These are phyloP conservation scores for Brachionus rotundiformis DNA, from an alignment of 1,140 invertebrate species.

Conservation along the genomic window DNA sequence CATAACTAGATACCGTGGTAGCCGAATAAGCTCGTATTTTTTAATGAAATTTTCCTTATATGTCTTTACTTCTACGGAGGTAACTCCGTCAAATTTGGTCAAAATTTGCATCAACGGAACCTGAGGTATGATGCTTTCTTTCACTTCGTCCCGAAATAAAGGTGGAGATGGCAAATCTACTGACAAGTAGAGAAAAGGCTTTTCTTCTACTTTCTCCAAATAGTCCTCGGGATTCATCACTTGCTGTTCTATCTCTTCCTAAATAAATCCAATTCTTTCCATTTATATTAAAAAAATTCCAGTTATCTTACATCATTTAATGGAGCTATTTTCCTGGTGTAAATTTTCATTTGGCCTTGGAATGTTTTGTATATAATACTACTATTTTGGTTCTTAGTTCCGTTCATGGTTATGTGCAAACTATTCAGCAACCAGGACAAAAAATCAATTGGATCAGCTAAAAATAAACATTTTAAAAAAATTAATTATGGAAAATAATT, in stretches of 20 bases:
- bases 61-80: conserved; percentile 97
- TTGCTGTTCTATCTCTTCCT: conserved; percentile 80
- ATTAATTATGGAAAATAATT: not conserved
- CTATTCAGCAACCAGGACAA: conserved; percentile 93
- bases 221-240: conserved; percentile 81
- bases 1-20: conserved; percentile 95
- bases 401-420: conserved; percentile 75
- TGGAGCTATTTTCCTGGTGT: conserved; percentile 87
- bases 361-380: conserved; percentile 90
- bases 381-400: conserved; percentile 61
- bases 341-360: conserved; percentile 90
- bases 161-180: conserved; percentile 94
- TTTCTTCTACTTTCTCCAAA: conserved; percentile 59
- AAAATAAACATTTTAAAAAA: conserved; percentile 50
- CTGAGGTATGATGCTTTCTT: conserved; percentile 98
- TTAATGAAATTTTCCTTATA: conserved; percentile 98
- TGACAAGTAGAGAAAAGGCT: conserved; percentile 76
- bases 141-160: conserved; percentile 91
- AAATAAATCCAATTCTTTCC: conserved; percentile 53
- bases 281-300: not conserved
- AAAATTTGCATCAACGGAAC: conserved; percentile 88
- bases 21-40: conserved; percentile 86
- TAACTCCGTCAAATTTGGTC: conserved; percentile 90
- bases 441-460: conserved; percentile 94
- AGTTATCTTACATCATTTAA: conserved; percentile 72